Evolutionary conservation across 2,797 vertebrate species (phyloP), one percentile per base, ranked within the genome.

Genomic region (Sylvia borin): DNA sequence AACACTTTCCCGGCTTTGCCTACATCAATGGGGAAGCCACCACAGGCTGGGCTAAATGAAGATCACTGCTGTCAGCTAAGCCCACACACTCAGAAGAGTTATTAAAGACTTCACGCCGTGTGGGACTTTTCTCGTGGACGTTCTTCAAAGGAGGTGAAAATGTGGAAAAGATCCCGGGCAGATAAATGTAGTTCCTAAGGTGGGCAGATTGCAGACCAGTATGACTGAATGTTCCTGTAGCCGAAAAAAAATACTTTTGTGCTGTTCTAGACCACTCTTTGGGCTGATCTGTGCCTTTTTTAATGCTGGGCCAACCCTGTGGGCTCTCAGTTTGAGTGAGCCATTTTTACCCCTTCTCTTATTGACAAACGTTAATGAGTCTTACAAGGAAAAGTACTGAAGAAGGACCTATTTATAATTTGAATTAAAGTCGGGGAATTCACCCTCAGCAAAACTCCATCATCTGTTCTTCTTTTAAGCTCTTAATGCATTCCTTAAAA

Each of bases 1-100:
- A 99, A 98, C 99, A 99, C 98, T 99, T 99, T 97, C 99, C 99
- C 0, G 99, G 99, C 95, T 99, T 99, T 91, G 99, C 99, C 95
- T 99, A 99, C 96, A 99, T 99, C 97, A 99, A 99, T 14, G 99
- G 99, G 79, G 99, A 99, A 96, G 99, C 99, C 96, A 99, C 98
- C 57, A 99, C 99, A 10, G 99, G 99, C 54, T 99, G 99, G 99
- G 99, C 99, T 48, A 99, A 99, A 94, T 99, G 98, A 97, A 76
- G 81, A 74, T 88, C 95, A 97, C 97, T 97, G 91, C 17, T 89
- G 50, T 66, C 79, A 76, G 90, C 95, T 87, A 76, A 95, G 96
- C 94, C 88, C 95, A 64, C 95, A 58, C 96, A 94, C 97, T 92
- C 95, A 95, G 94, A 92, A 95, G 88, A 88, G 50, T 80, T 90